Conservation (phyloP, 2,888 invertebrate genomes). For the Drosophila infuscata region DNA sequence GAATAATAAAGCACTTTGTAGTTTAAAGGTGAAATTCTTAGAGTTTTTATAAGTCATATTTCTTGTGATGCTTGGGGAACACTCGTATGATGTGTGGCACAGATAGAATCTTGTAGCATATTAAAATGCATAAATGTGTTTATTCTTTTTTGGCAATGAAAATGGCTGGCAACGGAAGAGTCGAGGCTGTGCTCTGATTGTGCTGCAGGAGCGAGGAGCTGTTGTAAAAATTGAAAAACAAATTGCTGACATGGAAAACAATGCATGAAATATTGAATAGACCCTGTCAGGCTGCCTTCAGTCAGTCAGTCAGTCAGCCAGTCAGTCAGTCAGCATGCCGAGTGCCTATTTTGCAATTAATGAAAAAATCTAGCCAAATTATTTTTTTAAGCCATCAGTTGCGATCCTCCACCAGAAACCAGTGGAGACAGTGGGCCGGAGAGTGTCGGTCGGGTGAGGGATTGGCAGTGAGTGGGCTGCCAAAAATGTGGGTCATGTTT, state of each 20-base stretch:
- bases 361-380: constrained; percentile 66
- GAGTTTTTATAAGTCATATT: not conserved
- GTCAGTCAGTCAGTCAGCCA: constrained; percentile 9
- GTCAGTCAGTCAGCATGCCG: constrained; percentile 24
- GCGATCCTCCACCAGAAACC: constrained; percentile 27
- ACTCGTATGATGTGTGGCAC: not conserved
- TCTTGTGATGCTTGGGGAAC: not conserved
- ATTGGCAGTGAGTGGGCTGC: constrained; percentile 24
- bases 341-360: constrained; percentile 72
- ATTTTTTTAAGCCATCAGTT: constrained; percentile 66
- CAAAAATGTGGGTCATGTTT: constrained; percentile 83
- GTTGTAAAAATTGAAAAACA: constrained; percentile 50
- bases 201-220: constrained; percentile 7
- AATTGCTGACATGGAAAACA: constrained; percentile 57
- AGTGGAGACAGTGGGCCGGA: not conserved
- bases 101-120: constrained; percentile 25
- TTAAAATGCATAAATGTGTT: constrained; percentile 27
- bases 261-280: constrained; percentile 70
- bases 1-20: not conserved
- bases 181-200: constrained; percentile 13
- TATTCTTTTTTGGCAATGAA: constrained; percentile 50
- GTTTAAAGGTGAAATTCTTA: not conserved
- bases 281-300: constrained; percentile 23
- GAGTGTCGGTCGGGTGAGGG: constrained; percentile 17
- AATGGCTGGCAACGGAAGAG: constrained; percentile 14